Conservation (phyloP, 2,797 vertebrate species). For the Esox lucius region DNA sequence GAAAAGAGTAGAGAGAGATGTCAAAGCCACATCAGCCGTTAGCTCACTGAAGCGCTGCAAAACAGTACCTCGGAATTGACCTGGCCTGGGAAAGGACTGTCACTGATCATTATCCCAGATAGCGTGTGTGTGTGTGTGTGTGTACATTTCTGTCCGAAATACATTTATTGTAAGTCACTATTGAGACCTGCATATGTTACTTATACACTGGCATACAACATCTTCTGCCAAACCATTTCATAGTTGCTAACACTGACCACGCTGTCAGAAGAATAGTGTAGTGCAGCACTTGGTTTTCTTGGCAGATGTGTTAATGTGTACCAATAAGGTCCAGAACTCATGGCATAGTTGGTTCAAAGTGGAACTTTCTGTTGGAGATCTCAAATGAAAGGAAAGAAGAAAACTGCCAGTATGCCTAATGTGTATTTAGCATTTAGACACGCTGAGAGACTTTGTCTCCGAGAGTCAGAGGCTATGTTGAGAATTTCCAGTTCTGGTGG, state of each 20-base stretch:
- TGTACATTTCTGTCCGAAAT: not conserved
- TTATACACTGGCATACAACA: not conserved
- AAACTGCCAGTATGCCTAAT: not conserved
- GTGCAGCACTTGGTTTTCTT: too few relatives aligned
- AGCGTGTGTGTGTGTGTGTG: constrained; percentile 21
- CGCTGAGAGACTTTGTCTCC: not conserved
- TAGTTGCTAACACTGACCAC: not conserved
- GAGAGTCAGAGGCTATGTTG: not conserved
- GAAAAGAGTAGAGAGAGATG: not conserved
- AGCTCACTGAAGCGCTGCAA: not conserved
- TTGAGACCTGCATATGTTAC: not conserved
- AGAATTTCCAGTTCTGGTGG: not conserved
- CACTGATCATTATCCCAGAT: constrained; percentile 1
- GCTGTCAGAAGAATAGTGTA: not conserved
- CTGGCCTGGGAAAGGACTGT: not conserved
- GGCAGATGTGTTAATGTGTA: not conserved
- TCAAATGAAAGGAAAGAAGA: not conserved
- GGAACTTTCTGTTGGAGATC: not conserved
- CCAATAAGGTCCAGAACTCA: not conserved
- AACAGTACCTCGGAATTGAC: not conserved
- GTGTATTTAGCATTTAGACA: not conserved
- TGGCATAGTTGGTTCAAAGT: not conserved
- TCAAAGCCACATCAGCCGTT: not conserved
- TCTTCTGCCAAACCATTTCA: not conserved
- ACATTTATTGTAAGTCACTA: not conserved